These are phyloP conservation scores for Nebria salina DNA, from an alignment of 2,888 invertebrate genomes.

Conservation along the genomic window DNA sequence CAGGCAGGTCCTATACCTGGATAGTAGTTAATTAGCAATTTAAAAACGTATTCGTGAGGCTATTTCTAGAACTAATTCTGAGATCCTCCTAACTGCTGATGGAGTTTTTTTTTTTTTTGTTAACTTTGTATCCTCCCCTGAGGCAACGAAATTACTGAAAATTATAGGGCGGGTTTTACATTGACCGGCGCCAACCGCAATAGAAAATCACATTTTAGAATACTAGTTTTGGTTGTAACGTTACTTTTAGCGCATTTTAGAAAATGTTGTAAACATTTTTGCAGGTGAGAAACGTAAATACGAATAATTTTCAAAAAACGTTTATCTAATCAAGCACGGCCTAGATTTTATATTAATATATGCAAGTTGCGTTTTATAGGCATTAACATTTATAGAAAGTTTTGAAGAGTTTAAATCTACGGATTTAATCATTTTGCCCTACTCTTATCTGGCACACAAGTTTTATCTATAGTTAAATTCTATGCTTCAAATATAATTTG, in stretches of 20 bases:
- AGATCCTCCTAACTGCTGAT: constrained; percentile 18
- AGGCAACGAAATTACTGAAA: constrained; percentile 9
- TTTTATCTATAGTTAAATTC: not conserved
- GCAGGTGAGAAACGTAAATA: not conserved
- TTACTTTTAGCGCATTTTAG: not conserved
- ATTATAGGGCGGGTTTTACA: constrained; percentile 9
- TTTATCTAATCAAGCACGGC: not conserved
- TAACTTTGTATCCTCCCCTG: not conserved
- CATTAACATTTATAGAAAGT: not conserved
- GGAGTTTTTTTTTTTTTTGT: constrained; percentile 13
- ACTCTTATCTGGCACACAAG: not conserved
- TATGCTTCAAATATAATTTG: not conserved
- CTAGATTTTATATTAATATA: not conserved
- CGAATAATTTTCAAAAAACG: not conserved
- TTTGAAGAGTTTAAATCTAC: not conserved
- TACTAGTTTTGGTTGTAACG: not conserved
- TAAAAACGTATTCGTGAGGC: constrained; percentile 38
- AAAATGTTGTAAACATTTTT: not conserved
- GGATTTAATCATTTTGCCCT: not conserved
- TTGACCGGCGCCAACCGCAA: not conserved
- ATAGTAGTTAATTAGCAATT: constrained; percentile 39
- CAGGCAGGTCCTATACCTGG: constrained; percentile 26
- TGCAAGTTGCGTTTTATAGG: not conserved
- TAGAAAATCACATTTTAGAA: not conserved
- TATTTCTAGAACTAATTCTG: constrained; percentile 35